phyloP scores from a whole-genome alignment of 2,797 vertebrate species.

The Lepilemur ruficaudatus region DNA sequence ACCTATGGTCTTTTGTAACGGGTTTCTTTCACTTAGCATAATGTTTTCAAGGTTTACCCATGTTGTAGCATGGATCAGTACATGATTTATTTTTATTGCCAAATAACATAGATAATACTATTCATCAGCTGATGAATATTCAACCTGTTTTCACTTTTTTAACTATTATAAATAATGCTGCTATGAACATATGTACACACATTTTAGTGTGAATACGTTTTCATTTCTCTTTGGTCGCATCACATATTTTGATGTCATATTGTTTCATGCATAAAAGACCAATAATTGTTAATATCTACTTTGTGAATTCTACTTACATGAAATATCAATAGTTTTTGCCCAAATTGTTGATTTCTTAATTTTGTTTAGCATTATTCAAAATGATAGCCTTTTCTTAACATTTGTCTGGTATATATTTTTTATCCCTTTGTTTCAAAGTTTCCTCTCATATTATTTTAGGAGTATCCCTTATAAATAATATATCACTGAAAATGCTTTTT shows the following conservation, averaged over 20 bases:
- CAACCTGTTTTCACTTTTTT: neutral
- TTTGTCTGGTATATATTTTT: neutral
- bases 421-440: neutral
- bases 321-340: neutral
- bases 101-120: neutral
- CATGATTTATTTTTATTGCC: neutral
- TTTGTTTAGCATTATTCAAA: neutral
- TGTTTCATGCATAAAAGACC: neutral
- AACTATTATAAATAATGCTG: neutral
- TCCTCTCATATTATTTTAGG: neutral
- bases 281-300: neutral
- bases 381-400: neutral
- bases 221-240: neutral
- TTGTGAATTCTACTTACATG: neutral
- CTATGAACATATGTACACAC: neutral
- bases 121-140: neutral
- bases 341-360: neutral
- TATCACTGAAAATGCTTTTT: neutral
- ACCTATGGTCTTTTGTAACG: neutral
- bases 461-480: neutral
- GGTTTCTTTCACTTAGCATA: neutral
- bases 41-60: neutral
- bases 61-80: neutral
- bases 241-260: neutral
- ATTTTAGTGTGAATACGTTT: neutral